Percentiles rank a stretch among this genome's conserved stretches.
phyloP scores from a whole-genome alignment of 2,113 vertebrate genomes.

The Solea senegalensis region DNA sequence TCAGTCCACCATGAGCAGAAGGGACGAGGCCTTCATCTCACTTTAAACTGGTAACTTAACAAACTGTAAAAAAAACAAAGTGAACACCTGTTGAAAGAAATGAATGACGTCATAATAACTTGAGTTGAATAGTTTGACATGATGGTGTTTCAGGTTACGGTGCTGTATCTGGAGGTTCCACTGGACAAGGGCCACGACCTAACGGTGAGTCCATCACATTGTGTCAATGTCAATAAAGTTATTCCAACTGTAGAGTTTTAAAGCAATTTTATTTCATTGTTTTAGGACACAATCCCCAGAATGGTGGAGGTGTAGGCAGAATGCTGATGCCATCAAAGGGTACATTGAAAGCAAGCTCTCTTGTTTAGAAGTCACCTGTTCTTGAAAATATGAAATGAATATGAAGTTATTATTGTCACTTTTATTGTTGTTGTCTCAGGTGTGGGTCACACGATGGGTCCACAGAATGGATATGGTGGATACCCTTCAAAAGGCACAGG shows the following conservation, averaged over 20 bases:
- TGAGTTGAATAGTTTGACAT: background rate
- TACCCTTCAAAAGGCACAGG: slow-evolving; percentile 63
- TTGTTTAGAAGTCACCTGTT: background rate
- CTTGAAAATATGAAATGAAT: background rate
- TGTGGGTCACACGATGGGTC: slow-evolving; percentile 53
- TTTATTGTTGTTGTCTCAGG: slow-evolving; percentile 25
- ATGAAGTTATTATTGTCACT: no score
- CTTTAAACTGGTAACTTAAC: no score
- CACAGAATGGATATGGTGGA: slow-evolving; percentile 46
- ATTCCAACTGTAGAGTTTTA: background rate
- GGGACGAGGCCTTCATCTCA: background rate
- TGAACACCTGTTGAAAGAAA: no score
- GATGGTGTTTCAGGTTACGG: slow-evolving; percentile 60
- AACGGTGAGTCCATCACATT: slow-evolving; percentile 45
- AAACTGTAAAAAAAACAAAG: no score
- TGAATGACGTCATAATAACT: no score
- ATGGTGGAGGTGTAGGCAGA: slow-evolving; percentile 41
- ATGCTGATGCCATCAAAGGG: slow-evolving; percentile 66
- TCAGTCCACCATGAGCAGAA: no score
- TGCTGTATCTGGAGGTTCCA: slow-evolving; percentile 32
- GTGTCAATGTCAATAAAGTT: background rate
- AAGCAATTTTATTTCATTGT: background rate
- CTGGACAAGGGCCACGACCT: slow-evolving; percentile 50
- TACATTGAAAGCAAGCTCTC: slow-evolving; percentile 15
- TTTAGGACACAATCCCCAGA: slow-evolving; percentile 53